Conservation (phyloP, 1,140 invertebrate genomes). For the Hylyphantes graminicola region DNA sequence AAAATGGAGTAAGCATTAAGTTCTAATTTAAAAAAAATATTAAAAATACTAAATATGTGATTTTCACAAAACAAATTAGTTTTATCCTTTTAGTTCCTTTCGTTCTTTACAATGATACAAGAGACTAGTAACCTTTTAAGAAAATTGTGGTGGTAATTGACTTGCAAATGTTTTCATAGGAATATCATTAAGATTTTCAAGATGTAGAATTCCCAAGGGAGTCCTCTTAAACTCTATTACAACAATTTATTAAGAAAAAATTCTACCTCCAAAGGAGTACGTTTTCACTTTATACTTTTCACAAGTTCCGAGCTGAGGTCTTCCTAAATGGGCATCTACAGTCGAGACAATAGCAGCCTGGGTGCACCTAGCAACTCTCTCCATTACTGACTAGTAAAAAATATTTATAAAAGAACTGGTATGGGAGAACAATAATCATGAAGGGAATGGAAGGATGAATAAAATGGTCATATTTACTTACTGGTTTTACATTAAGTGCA, state of each 20-base stretch:
- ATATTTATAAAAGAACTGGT: background rate
- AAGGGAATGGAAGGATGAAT: background rate
- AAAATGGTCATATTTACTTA: constrained; percentile 61
- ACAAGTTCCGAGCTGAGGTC: constrained; percentile 86
- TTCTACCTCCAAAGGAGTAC: constrained; percentile 72
- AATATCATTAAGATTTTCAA: no score
- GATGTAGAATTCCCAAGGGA: no score
- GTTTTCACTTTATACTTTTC: constrained; percentile 85
- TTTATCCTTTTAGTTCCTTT: no score
- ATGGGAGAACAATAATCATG: no score
- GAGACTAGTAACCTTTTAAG: no score
- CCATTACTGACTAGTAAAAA: constrained; percentile 76
- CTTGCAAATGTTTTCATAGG: no score
- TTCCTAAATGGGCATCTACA: constrained; percentile 87
- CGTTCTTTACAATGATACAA: no score
- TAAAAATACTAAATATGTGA: no score
- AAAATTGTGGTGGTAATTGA: no score
- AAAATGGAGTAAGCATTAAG: no score
- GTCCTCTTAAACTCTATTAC: background rate
- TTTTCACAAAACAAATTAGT: no score
- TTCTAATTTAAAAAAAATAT: no score
- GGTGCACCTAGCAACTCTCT: constrained; percentile 83
- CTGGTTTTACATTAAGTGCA: constrained; percentile 86
- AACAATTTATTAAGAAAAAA: background rate
- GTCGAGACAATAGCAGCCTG: constrained; percentile 89